phyloP scores from a whole-genome alignment of 2,888 invertebrate species.

The Meandrusa payeni region DNA sequence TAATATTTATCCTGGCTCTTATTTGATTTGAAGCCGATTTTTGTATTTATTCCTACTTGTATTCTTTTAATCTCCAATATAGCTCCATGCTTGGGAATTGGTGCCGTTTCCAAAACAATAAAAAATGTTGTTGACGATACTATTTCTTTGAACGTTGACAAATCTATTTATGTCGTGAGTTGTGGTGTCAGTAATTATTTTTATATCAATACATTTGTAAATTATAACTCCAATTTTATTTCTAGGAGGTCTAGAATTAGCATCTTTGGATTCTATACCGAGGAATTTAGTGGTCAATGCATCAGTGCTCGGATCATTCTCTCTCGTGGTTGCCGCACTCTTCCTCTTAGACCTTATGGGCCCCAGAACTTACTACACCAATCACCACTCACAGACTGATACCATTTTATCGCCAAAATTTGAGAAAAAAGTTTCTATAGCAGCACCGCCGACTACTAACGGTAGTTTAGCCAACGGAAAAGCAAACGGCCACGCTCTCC shows the following conservation, averaged over 20 bases:
- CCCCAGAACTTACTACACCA: constrained; percentile 68
- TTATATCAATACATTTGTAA: no score
- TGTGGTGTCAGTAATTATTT: no score
- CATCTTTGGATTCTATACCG: constrained; percentile 86
- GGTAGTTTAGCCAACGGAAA: constrained; percentile 41
- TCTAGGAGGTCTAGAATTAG: constrained; percentile 84
- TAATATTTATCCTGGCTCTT: no score
- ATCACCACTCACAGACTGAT: constrained; percentile 67
- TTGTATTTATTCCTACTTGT: no score
- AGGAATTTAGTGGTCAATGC: constrained; percentile 85
- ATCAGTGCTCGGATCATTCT: constrained; percentile 84
- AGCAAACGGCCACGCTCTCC: constrained; percentile 43
- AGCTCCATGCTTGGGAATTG: no score
- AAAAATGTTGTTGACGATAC: no score
- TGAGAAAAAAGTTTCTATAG: constrained; percentile 59
- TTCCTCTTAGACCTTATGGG: constrained; percentile 86
- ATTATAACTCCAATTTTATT: no score
- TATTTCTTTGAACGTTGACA: no score
- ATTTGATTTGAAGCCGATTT: no score
- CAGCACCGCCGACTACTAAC: constrained; percentile 42
- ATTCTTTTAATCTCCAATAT: no score
- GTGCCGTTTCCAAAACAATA: no score
- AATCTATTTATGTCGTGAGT: no score
- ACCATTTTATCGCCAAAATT: constrained; percentile 44
- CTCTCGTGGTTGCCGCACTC: constrained; percentile 83